Base-by-base conservation (phyloP, 2,113 vertebrate genomes). In the Chascanopsetta lugubris region DNA sequence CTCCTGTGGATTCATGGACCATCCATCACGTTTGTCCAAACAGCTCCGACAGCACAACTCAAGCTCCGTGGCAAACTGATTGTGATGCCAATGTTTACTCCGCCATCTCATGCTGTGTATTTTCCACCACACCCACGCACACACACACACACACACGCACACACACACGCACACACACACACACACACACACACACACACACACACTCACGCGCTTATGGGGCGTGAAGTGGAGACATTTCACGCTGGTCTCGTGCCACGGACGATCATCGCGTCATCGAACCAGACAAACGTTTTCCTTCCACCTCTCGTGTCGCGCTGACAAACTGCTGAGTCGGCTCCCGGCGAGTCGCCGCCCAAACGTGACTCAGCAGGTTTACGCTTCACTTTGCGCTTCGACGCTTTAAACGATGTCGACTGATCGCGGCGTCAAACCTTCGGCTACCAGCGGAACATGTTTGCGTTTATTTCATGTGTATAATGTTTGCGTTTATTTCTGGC, bases 21-120 rank as follows among this genome's bases (percentile, higher is more conserved):
- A 61, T 77, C 61, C 55, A 59, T 77, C 72, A 61, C 1, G 49
- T 21, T 43, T 59, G 61, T 50, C 51, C 72, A 65, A 79, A 71
- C 79, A 47, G 72, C 48, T 60, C 61, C 48, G 2, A 1, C 61
- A 26, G 47, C 61, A 60, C 75, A 69, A 80, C 81, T 81, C 73
- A 54, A 40, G 20, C 0, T 2, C 25, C 1, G n/a, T 2, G 34
- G 42, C 29, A 64, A 62, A 38, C 30, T 27, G 26, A 57, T 43
- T 51, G 12, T 6, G 4, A 4, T 56, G 70, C 74, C 74, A 80
- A 59, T 76, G 69, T 78, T 84, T 75, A 76, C 71, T 47, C 78
- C 76, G 64, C 63, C 59, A 78, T 73, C 73, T 74, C 56, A 49
- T 20, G 57, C 66, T 72, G 50, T 60, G 46, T 62, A 68, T 64